phyloP scores from a whole-genome alignment of 2,113 vertebrate genomes.

The Brachypteracias leptosomus region DNA sequence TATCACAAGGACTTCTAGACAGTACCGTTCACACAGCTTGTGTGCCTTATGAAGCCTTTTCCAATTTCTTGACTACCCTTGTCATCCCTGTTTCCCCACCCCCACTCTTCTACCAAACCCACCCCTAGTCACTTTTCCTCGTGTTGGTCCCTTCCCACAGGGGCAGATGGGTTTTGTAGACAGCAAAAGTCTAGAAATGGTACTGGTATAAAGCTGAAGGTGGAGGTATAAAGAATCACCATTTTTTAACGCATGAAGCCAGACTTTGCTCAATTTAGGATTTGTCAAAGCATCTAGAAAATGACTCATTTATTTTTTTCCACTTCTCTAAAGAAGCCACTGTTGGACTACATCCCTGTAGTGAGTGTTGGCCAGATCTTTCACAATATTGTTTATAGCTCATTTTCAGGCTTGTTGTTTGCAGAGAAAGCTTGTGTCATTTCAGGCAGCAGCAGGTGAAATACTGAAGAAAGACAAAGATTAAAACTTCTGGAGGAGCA shows the following conservation, averaged over 20 bases:
- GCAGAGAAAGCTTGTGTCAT: neutral
- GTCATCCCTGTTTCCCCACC: neutral
- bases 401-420: neutral
- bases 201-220: neutral
- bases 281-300: slow-evolving; percentile 27
- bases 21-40: neutral
- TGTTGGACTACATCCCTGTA: neutral
- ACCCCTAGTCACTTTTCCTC: neutral
- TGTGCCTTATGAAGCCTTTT: neutral
- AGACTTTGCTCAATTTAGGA: slow-evolving; percentile 1
- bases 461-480: neutral
- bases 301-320: neutral
- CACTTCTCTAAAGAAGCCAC: neutral
- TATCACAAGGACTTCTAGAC: neutral
- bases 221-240: neutral
- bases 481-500: slow-evolving; percentile 16
- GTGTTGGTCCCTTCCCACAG: neutral
- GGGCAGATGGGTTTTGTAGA: neutral
- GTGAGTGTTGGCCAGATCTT: neutral
- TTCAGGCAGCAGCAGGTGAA: slow-evolving; percentile 43
- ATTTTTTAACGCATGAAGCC: neutral
- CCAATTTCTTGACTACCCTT: neutral
- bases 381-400: neutral
- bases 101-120: neutral
- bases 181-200: neutral